Conservation (phyloP, 2,797 vertebrate species). For the Tragelaphus eurycerus region DNA sequence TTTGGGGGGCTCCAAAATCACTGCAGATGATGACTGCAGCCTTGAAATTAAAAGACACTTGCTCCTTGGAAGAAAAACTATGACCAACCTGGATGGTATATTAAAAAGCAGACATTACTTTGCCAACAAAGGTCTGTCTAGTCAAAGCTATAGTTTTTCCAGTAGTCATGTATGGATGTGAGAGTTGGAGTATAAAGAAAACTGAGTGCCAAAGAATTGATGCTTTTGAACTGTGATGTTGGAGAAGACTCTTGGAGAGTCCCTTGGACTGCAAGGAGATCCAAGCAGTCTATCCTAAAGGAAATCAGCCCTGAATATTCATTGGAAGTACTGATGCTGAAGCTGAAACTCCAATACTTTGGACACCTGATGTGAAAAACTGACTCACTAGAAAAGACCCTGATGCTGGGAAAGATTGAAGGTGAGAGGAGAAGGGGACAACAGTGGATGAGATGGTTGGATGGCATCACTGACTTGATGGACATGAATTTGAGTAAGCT, state of each 20-base stretch:
- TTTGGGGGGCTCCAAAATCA: not conserved
- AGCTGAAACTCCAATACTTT: not conserved
- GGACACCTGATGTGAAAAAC: accelerated
- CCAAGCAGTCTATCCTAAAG: not conserved
- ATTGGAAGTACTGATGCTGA: not conserved
- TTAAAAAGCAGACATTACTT: not conserved
- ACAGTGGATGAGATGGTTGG: not conserved
- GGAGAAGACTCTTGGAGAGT: not conserved
- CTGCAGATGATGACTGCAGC: not conserved
- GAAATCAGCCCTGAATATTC: not conserved
- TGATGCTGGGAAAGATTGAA: not conserved
- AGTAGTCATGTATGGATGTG: accelerated
- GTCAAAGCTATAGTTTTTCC: not conserved
- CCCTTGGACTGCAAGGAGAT: not conserved
- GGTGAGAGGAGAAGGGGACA: not conserved
- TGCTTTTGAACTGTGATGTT: not conserved
- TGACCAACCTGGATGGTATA: not conserved
- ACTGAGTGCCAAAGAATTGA: not conserved
- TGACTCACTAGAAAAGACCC: not conserved
- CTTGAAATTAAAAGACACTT: not conserved
- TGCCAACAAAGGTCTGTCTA: not conserved
- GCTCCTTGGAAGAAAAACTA: not conserved
- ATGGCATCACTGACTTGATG: not conserved
- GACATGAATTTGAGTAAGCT: not conserved
- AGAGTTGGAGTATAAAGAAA: not conserved